Base-by-base conservation (phyloP, 2,113 vertebrate species). In the Phainopepla nitens region DNA sequence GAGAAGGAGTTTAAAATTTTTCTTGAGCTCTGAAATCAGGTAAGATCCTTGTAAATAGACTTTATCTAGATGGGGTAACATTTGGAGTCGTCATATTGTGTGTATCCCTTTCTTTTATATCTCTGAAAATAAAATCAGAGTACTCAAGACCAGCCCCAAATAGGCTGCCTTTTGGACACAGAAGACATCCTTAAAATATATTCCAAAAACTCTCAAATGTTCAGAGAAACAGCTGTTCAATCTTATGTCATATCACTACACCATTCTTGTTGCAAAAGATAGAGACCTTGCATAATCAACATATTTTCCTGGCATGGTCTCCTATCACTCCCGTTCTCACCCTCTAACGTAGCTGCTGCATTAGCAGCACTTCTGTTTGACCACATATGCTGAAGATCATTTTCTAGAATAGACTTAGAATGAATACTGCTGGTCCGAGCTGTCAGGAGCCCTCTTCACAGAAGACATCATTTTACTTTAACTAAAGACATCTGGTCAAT, bases 191-290 rank as follows among this genome's bases (percentile, higher is more conserved):
- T 70, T 82, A 91, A 94, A 92, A 78, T 72, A 68, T 47, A 87
- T 73, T 94, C 70, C 58, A 61, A 33, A 68, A 70, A 15, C 47
- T 96, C 64, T 66, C 58, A 87, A 75, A 45, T 35, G 69, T 70
- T 88, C 69, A 86, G 68, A 89, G 77, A 77, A 93, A 77, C 53
- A 96, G 87, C 76, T 94, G 88, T 33, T 87, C 19, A 13, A 10
- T 94, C 66, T 94, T 91, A 73, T 92, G 78, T 79, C 95, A 42
- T 72, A 92, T 29, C 86, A 66, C 89, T 92, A 80, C 66, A 71
- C 81, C 31, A 69, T 72, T 79, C 73, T 60, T 77, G 87, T 14
- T 93, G 94, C 87, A 94, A 85, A 94, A 87, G 77, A 95, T 18
- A 86, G 80, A 87, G 76, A 88, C 61, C 68, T 94, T 81, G 87